Evolutionary conservation across 2,888 invertebrate species (phyloP).

Genomic region (Hemithea aestivaria): DNA sequence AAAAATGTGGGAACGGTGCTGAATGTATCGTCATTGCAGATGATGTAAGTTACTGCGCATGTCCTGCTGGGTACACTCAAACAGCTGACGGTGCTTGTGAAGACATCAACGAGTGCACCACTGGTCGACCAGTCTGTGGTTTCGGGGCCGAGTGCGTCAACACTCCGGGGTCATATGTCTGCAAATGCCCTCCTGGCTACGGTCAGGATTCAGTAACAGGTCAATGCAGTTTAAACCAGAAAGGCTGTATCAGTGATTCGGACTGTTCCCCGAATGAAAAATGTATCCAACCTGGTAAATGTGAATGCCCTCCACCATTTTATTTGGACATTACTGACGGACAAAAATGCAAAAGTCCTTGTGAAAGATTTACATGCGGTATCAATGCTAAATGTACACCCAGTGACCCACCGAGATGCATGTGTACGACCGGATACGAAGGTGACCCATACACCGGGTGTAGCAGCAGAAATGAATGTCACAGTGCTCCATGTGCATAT

Average conservation of each 20-base stretch:
- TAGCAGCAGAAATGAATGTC: slow-evolving; percentile 91
- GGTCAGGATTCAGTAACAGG: slow-evolving; percentile 90
- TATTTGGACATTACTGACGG: slow-evolving; percentile 90
- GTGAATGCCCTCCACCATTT: slow-evolving; percentile 94
- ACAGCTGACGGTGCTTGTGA: slow-evolving; percentile 88
- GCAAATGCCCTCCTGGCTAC: slow-evolving; percentile 89
- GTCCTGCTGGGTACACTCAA: slow-evolving; percentile 91
- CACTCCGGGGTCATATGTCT: slow-evolving; percentile 86
- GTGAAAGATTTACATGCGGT: slow-evolving; percentile 93
- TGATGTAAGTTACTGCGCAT: slow-evolving; percentile 95
- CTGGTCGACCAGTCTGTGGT: slow-evolving; percentile 87
- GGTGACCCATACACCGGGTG: slow-evolving; percentile 92
- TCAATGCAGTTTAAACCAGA: slow-evolving; percentile 89
- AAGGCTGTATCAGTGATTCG: slow-evolving; percentile 88
- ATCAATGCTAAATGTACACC: slow-evolving; percentile 94
- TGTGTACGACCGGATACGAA: slow-evolving; percentile 92
- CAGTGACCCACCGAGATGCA: slow-evolving; percentile 92
- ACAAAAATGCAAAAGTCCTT: slow-evolving; percentile 94
- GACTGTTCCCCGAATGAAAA: slow-evolving; percentile 93
- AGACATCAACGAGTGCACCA: slow-evolving; percentile 91
- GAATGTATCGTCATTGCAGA: slow-evolving; percentile 94
- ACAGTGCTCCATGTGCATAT: slow-evolving; percentile 89
- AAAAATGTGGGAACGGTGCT: slow-evolving; percentile 90
- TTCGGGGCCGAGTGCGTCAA: slow-evolving; percentile 93
- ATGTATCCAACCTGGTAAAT: slow-evolving; percentile 94